phyloP scores from a whole-genome alignment of 1,140 invertebrate genomes.

The Linepithema humile region DNA sequence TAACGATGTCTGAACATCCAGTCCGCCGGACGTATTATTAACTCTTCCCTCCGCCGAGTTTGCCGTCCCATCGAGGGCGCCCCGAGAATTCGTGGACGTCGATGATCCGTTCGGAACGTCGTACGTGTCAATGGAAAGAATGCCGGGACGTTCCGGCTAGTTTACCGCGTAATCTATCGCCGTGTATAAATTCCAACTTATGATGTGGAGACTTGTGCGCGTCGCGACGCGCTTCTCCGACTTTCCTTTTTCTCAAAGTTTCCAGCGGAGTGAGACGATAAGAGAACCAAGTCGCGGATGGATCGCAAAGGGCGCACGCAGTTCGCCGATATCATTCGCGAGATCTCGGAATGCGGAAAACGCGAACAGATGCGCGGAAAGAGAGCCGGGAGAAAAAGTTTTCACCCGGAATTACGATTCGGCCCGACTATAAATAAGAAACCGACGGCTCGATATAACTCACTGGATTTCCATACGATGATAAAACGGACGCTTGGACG shows the following conservation, averaged over 20 bases:
- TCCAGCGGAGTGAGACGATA: no score
- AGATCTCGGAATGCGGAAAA: background rate
- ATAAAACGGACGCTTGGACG: constrained; percentile 81
- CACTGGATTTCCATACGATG: constrained; percentile 83
- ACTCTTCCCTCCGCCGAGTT: constrained; percentile 60
- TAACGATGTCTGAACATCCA: constrained; percentile 72
- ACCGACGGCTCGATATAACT: constrained; percentile 78
- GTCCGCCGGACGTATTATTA: constrained; percentile 67
- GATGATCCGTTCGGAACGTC: constrained; percentile 1
- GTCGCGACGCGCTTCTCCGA: background rate
- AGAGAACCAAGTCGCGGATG: background rate
- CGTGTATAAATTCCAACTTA: background rate
- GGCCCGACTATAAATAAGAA: constrained; percentile 78
- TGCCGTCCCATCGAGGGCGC: constrained; percentile 32
- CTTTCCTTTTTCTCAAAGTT: no score
- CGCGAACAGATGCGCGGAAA: constrained; percentile 41
- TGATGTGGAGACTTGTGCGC: background rate
- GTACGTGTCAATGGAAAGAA: constrained; percentile 12
- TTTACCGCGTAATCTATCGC: background rate
- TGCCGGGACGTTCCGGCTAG: background rate
- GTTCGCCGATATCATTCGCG: background rate
- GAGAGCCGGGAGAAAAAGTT: constrained; percentile 3
- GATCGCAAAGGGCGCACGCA: background rate
- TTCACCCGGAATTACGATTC: constrained; percentile 56
- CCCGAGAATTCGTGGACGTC: constrained; percentile 60